Percentiles rank a stretch among this genome's conserved stretches.
Evolutionary conservation across 37 sponge, comb jelly and placozoan genomes (phyloP).

Genomic region (Eunapius fragilis): DNA sequence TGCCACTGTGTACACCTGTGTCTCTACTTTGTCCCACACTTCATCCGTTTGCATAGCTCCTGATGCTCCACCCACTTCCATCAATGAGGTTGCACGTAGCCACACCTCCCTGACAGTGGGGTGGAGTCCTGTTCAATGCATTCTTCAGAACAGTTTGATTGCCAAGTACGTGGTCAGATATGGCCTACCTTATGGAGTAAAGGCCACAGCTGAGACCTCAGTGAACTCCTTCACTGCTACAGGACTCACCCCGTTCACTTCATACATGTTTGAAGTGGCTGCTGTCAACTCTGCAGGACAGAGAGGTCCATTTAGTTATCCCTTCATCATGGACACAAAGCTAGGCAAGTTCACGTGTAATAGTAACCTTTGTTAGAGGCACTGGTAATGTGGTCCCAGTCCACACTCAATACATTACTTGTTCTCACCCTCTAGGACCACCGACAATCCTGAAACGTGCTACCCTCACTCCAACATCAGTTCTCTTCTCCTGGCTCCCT

Average conservation of each 20-base stretch:
- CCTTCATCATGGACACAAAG: not conserved
- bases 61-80: not conserved
- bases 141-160: not conserved
- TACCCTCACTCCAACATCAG: not conserved
- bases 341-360: not conserved
- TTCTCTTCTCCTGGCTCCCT: not conserved
- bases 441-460: not conserved
- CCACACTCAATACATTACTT: no score
- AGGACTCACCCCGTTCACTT: not conserved
- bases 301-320: not conserved
- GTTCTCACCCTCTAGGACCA: not conserved
- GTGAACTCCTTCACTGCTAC: not conserved
- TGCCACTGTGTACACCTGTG: no score
- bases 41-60: not conserved
- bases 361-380: no score
- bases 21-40: not conserved
- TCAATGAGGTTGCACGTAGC: not conserved
- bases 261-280: not conserved
- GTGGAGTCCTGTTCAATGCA: not conserved
- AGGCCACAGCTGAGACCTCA: not conserved
- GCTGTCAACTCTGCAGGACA: not conserved
- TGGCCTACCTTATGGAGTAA: not conserved
- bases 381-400: no score
- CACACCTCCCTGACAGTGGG: not conserved
- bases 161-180: not conserved